Percentiles rank a stretch among this genome's conserved stretches.
phyloP scores from a whole-genome alignment of 2,113 vertebrate genomes.

The Pongo abelii region DNA sequence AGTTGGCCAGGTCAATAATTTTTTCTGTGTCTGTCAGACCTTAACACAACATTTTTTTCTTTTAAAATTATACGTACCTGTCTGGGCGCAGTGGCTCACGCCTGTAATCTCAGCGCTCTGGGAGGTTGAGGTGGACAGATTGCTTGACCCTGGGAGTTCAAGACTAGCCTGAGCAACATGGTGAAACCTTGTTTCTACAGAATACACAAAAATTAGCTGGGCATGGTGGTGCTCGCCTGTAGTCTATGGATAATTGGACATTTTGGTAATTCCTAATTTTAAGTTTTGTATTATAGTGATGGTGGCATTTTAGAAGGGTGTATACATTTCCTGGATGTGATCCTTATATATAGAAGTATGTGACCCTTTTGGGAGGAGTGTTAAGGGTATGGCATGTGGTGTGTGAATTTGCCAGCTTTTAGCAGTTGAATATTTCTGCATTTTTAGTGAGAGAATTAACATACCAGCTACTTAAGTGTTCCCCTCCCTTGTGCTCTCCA shows the following conservation, averaged over 20 bases:
- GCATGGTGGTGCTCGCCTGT: background rate
- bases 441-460: constrained; percentile 23
- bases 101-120: no score
- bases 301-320: background rate
- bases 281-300: background rate
- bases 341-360: background rate
- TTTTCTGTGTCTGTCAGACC: background rate
- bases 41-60: background rate
- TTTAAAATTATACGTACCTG: background rate
- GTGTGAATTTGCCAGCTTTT: constrained; percentile 3
- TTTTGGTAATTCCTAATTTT: constrained; percentile 32
- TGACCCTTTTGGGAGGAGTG: background rate
- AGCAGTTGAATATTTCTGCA: background rate
- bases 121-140: no score
- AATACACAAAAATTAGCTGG: no score
- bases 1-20: background rate
- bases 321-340: background rate
- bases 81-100: no score
- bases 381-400: background rate
- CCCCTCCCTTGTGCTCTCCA: background rate
- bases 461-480: background rate
- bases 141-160: no score
- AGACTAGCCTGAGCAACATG: no score
- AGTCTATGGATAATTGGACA: background rate
- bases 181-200: no score